These are phyloP conservation scores for Dryomyza anilis DNA, from an alignment of 2,888 invertebrate species.

Conservation along the genomic window DNA sequence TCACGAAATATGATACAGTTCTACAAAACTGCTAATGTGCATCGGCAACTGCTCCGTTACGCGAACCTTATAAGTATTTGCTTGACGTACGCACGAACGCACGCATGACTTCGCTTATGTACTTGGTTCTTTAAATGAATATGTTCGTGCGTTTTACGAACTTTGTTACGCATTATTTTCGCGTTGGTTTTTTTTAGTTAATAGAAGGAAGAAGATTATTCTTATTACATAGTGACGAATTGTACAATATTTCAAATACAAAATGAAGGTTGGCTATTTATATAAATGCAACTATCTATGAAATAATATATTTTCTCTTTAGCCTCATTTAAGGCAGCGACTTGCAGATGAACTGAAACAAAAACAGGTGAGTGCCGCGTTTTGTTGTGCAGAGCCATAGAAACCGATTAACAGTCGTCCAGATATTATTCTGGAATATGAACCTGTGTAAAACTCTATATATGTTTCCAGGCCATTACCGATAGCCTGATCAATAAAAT, in stretches of 20 bases:
- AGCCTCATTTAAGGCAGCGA: conserved; percentile 37
- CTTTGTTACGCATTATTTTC: background rate
- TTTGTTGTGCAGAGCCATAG: background rate
- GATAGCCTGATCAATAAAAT: conserved; percentile 49
- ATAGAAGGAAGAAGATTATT: background rate
- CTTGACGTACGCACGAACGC: no score
- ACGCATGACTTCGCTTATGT: no score
- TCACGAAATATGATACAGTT: no score
- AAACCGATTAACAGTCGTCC: background rate
- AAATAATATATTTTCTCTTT: conserved; percentile 13
- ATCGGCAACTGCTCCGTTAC: no score
- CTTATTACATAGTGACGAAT: background rate
- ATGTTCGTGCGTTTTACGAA: no score
- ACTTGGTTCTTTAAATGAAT: no score
- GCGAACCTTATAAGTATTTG: no score
- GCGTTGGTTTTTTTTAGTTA: background rate
- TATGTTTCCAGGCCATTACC: conserved; percentile 42
- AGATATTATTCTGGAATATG: no score
- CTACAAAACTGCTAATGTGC: no score
- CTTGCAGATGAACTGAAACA: conserved; percentile 52
- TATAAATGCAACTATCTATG: background rate
- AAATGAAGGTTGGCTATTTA: conserved; percentile 14
- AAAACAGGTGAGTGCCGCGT: conserved; percentile 46
- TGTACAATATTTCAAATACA: background rate
- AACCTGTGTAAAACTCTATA: background rate